Conservation (phyloP, 2,797 vertebrate genomes). For the Rhadinocentrus ornatus region DNA sequence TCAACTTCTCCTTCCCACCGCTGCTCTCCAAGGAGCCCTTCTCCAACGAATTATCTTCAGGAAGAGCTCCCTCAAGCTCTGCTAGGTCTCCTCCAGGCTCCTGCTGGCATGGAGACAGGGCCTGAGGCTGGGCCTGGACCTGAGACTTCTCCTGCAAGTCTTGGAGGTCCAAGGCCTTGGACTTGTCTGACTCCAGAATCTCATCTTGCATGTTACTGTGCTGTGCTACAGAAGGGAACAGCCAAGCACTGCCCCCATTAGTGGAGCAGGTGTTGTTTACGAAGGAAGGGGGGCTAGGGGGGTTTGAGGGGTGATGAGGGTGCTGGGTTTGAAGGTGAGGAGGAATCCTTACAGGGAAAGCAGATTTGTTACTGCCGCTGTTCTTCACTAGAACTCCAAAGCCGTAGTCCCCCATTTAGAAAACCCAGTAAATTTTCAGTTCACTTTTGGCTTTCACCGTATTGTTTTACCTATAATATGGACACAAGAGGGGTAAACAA, state of each 20-base stretch:
- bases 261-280: constrained; percentile 96
- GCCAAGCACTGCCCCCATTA: constrained; percentile 97
- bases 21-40: constrained; percentile 90
- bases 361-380: constrained; percentile 97
- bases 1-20: constrained; percentile 92
- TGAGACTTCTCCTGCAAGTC: constrained; percentile 91
- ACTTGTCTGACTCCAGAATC: constrained; percentile 96
- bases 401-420: constrained; percentile 99
- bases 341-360: constrained; percentile 98
- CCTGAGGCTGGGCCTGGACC: constrained; percentile 88
- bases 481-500: background rate
- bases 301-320: constrained; percentile 90
- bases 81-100: constrained; percentile 90
- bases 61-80: constrained; percentile 89
- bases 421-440: constrained; percentile 77
- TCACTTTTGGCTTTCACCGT: constrained; percentile 74
- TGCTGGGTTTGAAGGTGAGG: constrained; percentile 97
- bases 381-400: constrained; percentile 99
- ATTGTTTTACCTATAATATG: constrained; percentile 70
- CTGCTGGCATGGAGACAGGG: constrained; percentile 89
- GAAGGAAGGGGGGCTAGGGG: constrained; percentile 95
- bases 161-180: constrained; percentile 87
- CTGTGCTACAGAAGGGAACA: constrained; percentile 93
- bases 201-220: constrained; percentile 99
- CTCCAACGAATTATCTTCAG: constrained; percentile 91